Conservation (phyloP, 1,140 invertebrate species). For the Zaprionus taronus region DNA sequence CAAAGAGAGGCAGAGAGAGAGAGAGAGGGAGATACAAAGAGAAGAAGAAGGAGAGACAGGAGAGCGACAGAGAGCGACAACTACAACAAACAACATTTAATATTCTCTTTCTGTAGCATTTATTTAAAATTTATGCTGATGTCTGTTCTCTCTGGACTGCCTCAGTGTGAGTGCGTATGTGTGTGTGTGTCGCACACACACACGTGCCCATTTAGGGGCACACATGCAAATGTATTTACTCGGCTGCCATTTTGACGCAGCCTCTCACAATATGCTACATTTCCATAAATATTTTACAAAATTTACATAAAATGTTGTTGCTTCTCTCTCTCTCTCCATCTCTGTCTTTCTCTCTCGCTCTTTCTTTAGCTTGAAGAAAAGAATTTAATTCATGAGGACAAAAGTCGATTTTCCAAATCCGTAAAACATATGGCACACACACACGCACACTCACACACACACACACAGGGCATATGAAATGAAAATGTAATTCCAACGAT, state of each 20-base stretch:
- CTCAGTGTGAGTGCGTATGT: background rate
- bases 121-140: constrained; percentile 82
- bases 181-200: constrained; percentile 17
- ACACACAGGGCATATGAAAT: constrained; percentile 49
- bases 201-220: constrained; percentile 30
- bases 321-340: constrained; percentile 8
- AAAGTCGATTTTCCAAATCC: constrained; percentile 76
- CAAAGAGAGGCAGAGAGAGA: background rate
- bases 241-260: constrained; percentile 78
- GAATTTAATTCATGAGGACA: constrained; percentile 80
- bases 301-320: constrained; percentile 79
- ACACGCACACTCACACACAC: constrained; percentile 7
- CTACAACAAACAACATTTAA: constrained; percentile 67
- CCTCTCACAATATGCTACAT: constrained; percentile 79
- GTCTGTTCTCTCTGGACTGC: constrained; percentile 64
- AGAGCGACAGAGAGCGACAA: constrained; percentile 7
- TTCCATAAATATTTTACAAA: constrained; percentile 82
- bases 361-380: constrained; percentile 39
- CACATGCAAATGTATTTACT: constrained; percentile 77
- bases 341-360: background rate
- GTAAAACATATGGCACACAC: constrained; percentile 70
- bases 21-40: background rate
- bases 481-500: constrained; percentile 69
- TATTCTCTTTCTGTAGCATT: constrained; percentile 76
- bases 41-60: background rate